Base-by-base conservation (phyloP, 2,113 vertebrate species). In the Catagonus wagneri region DNA sequence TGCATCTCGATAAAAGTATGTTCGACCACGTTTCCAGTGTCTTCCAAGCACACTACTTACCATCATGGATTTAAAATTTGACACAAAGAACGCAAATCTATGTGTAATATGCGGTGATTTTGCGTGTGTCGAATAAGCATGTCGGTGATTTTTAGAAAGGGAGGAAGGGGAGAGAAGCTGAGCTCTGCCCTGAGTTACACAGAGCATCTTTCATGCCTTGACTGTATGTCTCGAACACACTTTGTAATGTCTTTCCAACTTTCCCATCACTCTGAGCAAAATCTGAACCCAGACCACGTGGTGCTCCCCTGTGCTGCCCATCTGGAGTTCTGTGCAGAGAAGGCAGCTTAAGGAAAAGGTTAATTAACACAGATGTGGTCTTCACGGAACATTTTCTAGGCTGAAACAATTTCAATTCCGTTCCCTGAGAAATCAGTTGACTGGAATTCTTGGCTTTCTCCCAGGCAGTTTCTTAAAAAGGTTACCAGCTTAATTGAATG, bases 381-480 rank as follows among this genome's bases (percentile, higher is more conserved):
- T 95, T 97, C 69, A 94, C 76, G 95, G 89, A 87, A 90, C 80
- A 93, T 96, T 97, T 95, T 96, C 90, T 86, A 90, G 88, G 84
- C 74, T 71, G 92, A 69, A 29, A 96, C 95, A 89, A 95, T 68
- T 96, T 84, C 93, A 96, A 69, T 95, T 96, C 92, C 86, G 39
- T 78, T 86, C 93, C 75, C 83, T 89, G 85, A 89, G 96, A 96
- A 96, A 89, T 83, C 76, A 86, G 71, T 93, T 88, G 81, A 96
- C 95, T 92, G 83, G 92, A 90, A 97, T 93, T 96, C 60, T 88
- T 98, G 97, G 96, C 94, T 93, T 87, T 76, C 65, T 95, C 69
- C 96, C 97, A 98, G 83, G 94, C 78, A 94, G 81, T 94, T 95
- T 97, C 95, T 95, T 97, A 71, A 97, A 97, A 98, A 97, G 94